Conservation (phyloP, 1,140 invertebrate species). For the Apocrypta bakeri region DNA sequence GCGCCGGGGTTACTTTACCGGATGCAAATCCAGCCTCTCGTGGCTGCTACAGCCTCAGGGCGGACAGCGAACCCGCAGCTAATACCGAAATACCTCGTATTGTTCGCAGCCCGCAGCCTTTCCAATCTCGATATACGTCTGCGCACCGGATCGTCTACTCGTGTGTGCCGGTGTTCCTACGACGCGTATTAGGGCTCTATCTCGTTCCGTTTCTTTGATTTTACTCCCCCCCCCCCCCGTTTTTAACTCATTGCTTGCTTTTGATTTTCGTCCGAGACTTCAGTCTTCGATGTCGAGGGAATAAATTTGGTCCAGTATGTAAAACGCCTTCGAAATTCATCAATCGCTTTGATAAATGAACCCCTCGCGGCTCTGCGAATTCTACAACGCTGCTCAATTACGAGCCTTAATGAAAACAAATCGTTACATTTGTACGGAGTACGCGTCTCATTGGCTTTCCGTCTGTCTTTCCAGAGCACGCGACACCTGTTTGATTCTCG, state of each 20-base stretch:
- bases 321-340: not conserved
- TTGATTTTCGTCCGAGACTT: not conserved
- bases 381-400: slow-evolving; percentile 35
- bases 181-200: slow-evolving; percentile 4
- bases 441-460: slow-evolving; percentile 56
- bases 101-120: slow-evolving; percentile 35
- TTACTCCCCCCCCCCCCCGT: not conserved
- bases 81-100: slow-evolving; percentile 47
- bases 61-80: slow-evolving; percentile 55
- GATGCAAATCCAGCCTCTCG: slow-evolving; percentile 61
- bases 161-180: not conserved
- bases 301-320: too few relatives aligned
- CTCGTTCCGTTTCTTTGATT: not conserved
- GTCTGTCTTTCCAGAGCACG: not conserved
- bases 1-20: slow-evolving; percentile 63
- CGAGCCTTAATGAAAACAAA: slow-evolving; percentile 70
- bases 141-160: slow-evolving; percentile 37
- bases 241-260: too few relatives aligned
- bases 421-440: slow-evolving; percentile 67
- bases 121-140: slow-evolving; percentile 36
- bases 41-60: slow-evolving; percentile 28
- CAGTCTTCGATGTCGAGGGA: too few relatives aligned
- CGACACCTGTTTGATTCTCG: slow-evolving; percentile 66
- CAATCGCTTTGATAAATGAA: slow-evolving; percentile 13
- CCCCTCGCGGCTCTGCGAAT: not conserved